phyloP scores from a whole-genome alignment of 2,888 invertebrate genomes.

The Tiphia femorata region DNA sequence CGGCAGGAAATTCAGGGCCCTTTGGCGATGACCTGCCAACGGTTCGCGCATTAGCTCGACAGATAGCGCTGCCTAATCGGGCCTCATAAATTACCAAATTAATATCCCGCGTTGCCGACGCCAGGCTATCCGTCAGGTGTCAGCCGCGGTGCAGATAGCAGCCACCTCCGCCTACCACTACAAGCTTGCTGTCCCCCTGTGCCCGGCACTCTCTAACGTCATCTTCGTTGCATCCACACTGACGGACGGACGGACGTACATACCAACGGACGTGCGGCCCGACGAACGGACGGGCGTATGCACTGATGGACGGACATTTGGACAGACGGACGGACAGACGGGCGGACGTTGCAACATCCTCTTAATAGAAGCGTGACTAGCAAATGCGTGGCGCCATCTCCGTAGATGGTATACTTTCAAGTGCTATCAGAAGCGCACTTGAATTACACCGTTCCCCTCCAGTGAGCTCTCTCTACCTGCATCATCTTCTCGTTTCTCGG shows the following conservation, averaged over 20 bases:
- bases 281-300: neutral
- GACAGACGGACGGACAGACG: conserved; percentile 19
- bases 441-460: neutral
- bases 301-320: conserved; percentile 22
- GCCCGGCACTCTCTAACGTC: conserved; percentile 23
- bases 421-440: neutral
- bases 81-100: conserved; percentile 68
- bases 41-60: conserved; percentile 66
- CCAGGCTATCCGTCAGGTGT: conserved; percentile 67
- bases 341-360: neutral
- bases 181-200: conserved; percentile 27
- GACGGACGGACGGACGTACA: conserved; percentile 21
- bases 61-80: conserved; percentile 67
- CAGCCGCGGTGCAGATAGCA: conserved; percentile 61
- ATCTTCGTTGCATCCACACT: conserved; percentile 19
- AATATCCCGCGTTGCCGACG: conserved; percentile 65
- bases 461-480: neutral
- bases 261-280: no score
- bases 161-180: conserved; percentile 39
- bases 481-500: neutral
- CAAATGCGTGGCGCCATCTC: neutral
- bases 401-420: neutral
- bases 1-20: conserved; percentile 46
- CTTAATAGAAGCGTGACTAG: neutral
- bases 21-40: conserved; percentile 65